Evolutionary conservation across 2,888 invertebrate genomes (phyloP), one percentile per base, ranked within the genome.

Genomic region (Crepidodera aurea): DNA sequence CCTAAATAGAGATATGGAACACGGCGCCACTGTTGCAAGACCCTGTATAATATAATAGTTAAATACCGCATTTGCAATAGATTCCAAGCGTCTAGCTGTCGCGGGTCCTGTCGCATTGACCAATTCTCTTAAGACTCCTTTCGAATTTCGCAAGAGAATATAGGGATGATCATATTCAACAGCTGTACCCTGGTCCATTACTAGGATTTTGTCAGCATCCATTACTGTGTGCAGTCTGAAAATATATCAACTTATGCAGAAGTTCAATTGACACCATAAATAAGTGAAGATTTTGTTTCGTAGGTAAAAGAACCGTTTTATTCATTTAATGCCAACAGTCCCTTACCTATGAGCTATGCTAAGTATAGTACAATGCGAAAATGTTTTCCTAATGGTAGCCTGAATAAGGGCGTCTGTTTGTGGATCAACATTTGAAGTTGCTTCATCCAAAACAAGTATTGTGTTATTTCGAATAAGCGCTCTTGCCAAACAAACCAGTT

Each of bases 401-500:
- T 94, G 93, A 65, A 94, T 93, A 12, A 93, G 78, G 0, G 85
- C 84, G 75, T 93, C 93, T 18, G 93, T 93, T 51, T 88, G 87
- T 0, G 89, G 90, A 81, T 93, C 93, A 1, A 93, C 91, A 76
- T 92, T 92, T 40, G 93, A 92, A 0, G 93, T 93, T 50, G 93
- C 93, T 82, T 93, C 93, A 77, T 93, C 81, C 62, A 81, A 67
- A 8, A 81, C 75, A 46, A 81, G 59, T 40, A 81, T 78, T 61
- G 75, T 78, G 65, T 77, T 80, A 44, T 76, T 78, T 48, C 92
- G 51, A 1, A 81, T 75, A 22, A 87, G 79, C 1, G 87, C 90
- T 13, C 91, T 79, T 0, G 90, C 90, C 15, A 91, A 81, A 72
- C 91, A 91, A 48, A 91, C 81, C 51, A 70, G 46, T 37, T 68